Evolutionary conservation across 2,797 vertebrate species (phyloP).

Genomic region (Melopsittacus undulatus): DNA sequence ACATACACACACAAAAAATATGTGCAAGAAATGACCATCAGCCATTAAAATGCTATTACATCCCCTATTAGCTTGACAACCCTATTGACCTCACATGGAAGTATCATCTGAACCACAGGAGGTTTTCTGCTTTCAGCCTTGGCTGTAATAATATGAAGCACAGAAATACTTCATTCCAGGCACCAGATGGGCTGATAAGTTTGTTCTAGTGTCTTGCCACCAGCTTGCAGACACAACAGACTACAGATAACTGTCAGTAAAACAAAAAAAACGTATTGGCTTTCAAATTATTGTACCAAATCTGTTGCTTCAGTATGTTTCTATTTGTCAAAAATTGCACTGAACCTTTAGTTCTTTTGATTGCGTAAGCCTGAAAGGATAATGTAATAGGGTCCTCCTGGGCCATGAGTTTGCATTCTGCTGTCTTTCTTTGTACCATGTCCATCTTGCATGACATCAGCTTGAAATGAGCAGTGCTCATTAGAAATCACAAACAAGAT

Average conservation of each 20-base stretch:
- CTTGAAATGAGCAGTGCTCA: not conserved
- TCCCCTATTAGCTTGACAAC: not conserved
- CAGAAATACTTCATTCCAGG: constrained; percentile 22
- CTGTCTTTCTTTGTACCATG: not conserved
- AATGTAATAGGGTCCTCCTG: not conserved
- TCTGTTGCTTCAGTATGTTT: constrained; percentile 50
- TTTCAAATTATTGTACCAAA: constrained; percentile 38
- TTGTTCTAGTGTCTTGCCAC: constrained; percentile 59
- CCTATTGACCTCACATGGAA: not conserved
- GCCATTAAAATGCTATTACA: not conserved
- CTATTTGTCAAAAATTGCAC: constrained; percentile 26
- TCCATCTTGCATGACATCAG: not conserved
- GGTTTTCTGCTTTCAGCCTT: constrained; percentile 8
- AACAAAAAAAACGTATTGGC: constrained; percentile 51
- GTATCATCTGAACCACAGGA: not conserved
- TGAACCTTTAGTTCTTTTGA: not conserved
- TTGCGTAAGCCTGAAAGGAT: not conserved
- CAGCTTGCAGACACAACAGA: constrained; percentile 56
- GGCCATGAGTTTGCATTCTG: not conserved
- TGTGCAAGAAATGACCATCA: not conserved
- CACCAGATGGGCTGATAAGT: constrained; percentile 56
- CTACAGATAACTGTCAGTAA: constrained; percentile 49
- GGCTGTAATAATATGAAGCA: not conserved
- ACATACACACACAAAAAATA: not conserved
- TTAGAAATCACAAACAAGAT: not conserved